Evolutionary conservation across 2,113 vertebrate genomes (phyloP), one percentile per base, ranked within the genome.

Genomic region (Hippoglossus stenolepis): DNA sequence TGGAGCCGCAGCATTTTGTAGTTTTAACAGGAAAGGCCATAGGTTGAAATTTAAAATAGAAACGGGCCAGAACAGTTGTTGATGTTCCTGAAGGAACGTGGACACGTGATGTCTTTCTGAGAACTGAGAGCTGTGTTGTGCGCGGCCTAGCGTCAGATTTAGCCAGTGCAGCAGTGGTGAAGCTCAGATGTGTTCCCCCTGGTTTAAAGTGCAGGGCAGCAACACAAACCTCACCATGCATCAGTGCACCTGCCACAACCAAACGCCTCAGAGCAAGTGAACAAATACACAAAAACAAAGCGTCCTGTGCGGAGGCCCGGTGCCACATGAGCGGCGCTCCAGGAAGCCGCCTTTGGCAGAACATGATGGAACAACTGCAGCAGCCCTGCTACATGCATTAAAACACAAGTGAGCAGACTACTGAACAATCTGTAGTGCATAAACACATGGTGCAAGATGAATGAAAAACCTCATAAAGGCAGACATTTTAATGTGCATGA

Each of bases 281-380:
- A 53, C 7, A 35, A 70, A 70, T 45, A 21, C 73, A 67, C 57
- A 59, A 38, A 75, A 82, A 69, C 79, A 65, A 71, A 71, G 63
- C 49, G 2, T 21, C 26, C 61, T 58, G 43, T 38, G 51, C 71
- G 3, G 73, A 71, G 75, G 78, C 72, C 11, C 47, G 0, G 0
- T 13, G 73, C 84, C 81, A 77, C 65, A 5, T 45, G 62, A 40
- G 40, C 17, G 68, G 62, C 72, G 57, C 53, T 28, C 31, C 76
- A 83, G 79, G 76, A 87, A 80, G 79, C 79, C 73, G 66, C 56
- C 59, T 63, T 75, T 87, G 85, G 85, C 87, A 73, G 67, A 73
- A 53, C 56, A 2, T 10, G 79, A 70, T 75, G 73, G 79, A 87
- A 78, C 43, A 75, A 72, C 43, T 28, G 14, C 10, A 84, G 73